Evolutionary conservation across 2,113 vertebrate genomes (phyloP).

Genomic region (Silurus meridionalis): DNA sequence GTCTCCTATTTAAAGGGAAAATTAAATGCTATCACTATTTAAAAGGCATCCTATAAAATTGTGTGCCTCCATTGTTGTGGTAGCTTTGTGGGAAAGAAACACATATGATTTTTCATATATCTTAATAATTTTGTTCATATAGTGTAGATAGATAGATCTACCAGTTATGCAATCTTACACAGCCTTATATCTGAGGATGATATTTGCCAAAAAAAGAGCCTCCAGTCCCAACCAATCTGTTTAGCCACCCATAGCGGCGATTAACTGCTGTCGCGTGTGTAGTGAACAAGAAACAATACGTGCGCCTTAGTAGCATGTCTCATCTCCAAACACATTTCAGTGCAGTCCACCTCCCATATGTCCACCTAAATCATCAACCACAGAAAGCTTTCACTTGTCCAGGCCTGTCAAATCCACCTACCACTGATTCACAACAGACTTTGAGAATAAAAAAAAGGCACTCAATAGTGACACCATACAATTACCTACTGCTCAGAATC

Average conservation of each 20-base stretch:
- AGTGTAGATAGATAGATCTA: neutral
- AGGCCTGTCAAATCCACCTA: conserved; percentile 2
- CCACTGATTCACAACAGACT: conserved; percentile 7
- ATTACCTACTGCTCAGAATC: conserved; percentile 1
- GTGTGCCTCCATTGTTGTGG: too few species aligned
- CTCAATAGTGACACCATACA: neutral
- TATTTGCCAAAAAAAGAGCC: neutral
- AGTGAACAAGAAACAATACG: conserved; percentile 16
- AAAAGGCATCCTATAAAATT: too few species aligned
- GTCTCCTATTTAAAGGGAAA: too few species aligned
- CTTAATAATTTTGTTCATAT: too few species aligned
- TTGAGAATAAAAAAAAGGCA: conserved; percentile 10
- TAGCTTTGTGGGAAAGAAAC: too few species aligned
- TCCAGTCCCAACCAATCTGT: neutral
- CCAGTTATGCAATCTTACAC: neutral
- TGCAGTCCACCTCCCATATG: neutral
- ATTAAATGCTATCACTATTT: too few species aligned
- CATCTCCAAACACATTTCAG: conserved; percentile 9
- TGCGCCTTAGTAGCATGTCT: conserved; percentile 5
- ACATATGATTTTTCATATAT: too few species aligned
- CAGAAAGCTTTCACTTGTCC: neutral
- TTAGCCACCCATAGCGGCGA: neutral
- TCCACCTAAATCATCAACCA: conserved; percentile 3
- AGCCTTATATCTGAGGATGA: neutral
- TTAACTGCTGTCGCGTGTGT: neutral